A percentile compares a stretch with the other conserved stretches of the same genome.
Conservation (phyloP, 2,113 vertebrate species). For the Rousettus leschenaultii region DNA sequence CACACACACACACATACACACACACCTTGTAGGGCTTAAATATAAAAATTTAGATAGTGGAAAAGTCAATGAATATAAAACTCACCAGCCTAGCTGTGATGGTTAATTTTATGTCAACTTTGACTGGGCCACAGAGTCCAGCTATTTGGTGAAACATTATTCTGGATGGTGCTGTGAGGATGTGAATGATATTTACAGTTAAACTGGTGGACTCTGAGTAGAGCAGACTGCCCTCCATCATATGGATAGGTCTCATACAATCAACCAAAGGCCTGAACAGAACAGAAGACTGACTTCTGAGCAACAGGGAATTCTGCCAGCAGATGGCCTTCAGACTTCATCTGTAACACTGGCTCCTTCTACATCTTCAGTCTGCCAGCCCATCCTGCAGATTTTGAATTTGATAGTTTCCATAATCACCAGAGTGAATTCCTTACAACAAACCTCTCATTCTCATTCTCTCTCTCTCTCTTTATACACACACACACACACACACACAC, state of each 20-base stretch:
- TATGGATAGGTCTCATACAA: background rate
- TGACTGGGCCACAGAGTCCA: background rate
- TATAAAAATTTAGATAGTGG: background rate
- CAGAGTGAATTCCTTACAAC: background rate
- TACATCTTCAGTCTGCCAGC: background rate
- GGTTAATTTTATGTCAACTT: background rate
- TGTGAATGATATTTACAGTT: background rate
- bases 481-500: background rate
- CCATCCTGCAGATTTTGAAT: background rate
- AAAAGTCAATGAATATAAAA: background rate
- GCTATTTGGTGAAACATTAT: background rate
- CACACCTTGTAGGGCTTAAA: background rate
- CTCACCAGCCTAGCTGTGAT: background rate
- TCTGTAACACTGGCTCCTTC: background rate
- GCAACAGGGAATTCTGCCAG: background rate
- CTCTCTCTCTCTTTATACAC: background rate
- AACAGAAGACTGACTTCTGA: background rate
- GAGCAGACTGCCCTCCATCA: background rate
- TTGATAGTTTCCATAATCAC: background rate
- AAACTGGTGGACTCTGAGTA: background rate
- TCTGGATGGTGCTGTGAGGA: background rate
- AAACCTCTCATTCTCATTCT: background rate
- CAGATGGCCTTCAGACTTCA: background rate
- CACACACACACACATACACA: background rate
- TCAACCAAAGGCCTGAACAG: background rate